Base-by-base conservation (phyloP, 2,113 vertebrate genomes). In the Natator depressus region DNA sequence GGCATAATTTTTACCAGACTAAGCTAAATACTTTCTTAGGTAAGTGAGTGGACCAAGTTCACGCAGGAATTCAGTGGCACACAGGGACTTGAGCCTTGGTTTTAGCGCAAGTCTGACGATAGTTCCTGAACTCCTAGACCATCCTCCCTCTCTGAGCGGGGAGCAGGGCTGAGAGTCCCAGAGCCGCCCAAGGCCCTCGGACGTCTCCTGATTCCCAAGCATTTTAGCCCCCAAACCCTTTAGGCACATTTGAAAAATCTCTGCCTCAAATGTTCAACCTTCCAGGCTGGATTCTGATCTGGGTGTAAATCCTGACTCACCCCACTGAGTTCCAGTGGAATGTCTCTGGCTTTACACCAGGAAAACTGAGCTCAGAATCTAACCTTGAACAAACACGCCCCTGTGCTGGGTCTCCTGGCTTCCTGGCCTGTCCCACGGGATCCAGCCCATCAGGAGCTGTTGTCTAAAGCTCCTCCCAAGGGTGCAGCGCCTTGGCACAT, bases 401-500 rank as follows among this genome's bases (percentile, higher is more conserved):
- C 3, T 35, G 62, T 69, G 16, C 35, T 20, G 65, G 35, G 35
- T 38, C 19, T 5, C 65, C 65, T 5, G 9, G 65, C n/a, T 22
- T 35, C 35, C n/a, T 9, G 19, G 65, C 65, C 65, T 4, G 4
- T 20, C 19, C n/a, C n/a, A 20, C 17, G 35, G 62, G 35, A 69
- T 69, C 35, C 62, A n/a, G 62, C 62, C 62, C 62, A n/a, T 8
- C 16, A 16, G n/a, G 59, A 62, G 59, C 59, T 35, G 59, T 62
- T 35, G 59, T 31, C 12, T 62, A 29, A 62, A 62, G 65, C 19
- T 10, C 35, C 35, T 72, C n/a, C 65, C 65, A 65, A n/a, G 62
- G 62, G 62, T 35, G 62, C 31, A 35, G 31, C 62, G 4, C 20
- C 75, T 1, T 3, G 54, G 49, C 2, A 4, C 19, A 3, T 1